Percentiles rank a stretch among this genome's conserved stretches.
Evolutionary conservation across 1,140 invertebrate genomes (phyloP).

Genomic region (Heliconius congener): DNA sequence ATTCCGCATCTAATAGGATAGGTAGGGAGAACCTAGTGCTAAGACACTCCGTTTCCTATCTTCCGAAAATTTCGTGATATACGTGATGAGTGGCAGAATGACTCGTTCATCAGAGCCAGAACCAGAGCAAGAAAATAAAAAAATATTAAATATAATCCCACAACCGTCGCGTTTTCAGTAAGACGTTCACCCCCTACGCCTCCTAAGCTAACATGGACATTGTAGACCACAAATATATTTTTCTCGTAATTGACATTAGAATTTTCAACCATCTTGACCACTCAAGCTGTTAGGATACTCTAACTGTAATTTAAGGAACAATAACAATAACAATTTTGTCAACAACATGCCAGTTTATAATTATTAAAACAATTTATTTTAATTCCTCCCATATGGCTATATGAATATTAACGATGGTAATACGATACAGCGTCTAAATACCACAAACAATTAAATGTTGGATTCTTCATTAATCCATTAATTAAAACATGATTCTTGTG

Average conservation of each 20-base stretch:
- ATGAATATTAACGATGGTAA: conserved; percentile 32
- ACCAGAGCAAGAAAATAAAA: too few species aligned
- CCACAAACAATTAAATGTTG: conserved; percentile 25
- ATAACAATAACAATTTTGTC: conserved; percentile 5
- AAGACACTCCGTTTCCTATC: too few species aligned
- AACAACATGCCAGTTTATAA: neutral
- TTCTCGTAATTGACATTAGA: neutral
- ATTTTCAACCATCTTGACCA: neutral
- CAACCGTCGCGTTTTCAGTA: too few species aligned
- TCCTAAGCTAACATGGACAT: too few species aligned
- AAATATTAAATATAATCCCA: too few species aligned
- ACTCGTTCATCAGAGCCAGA: too few species aligned
- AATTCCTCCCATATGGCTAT: conserved; percentile 15
- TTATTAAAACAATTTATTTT: conserved; percentile 9
- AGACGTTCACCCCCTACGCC: too few species aligned
- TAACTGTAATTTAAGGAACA: neutral
- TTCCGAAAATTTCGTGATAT: too few species aligned
- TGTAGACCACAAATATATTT: too few species aligned
- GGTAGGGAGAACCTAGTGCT: too few species aligned
- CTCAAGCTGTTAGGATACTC: neutral
- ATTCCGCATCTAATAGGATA: too few species aligned
- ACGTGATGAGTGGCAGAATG: too few species aligned
- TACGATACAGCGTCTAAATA: conserved; percentile 24
- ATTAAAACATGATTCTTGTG: conserved; percentile 14
- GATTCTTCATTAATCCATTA: conserved; percentile 35